Base-by-base conservation (phyloP, 2,113 vertebrate genomes). In the Polypterus senegalus region DNA sequence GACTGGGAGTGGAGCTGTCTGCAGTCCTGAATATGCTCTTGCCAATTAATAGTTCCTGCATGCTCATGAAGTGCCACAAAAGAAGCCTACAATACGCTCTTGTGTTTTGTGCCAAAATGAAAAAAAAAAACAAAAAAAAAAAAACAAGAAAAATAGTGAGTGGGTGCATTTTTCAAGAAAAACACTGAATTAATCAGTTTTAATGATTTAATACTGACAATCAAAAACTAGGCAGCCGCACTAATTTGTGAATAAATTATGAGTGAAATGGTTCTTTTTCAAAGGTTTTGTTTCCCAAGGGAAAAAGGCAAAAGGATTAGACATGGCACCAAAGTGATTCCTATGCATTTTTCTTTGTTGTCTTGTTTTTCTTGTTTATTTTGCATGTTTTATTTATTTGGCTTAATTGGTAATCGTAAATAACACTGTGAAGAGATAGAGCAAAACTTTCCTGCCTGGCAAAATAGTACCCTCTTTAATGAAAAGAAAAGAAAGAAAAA, bases 231-330 rank as follows among this genome's bases (percentile, higher is more conserved):
- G 75, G 71, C 77, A 72, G 79, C 83, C 49, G 44, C 60, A 48
- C 73, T 86, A 79, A 88, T 80, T 74, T 81, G 73, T 61, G 74
- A 75, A 71, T 77, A 80, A 82, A 83, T 91, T 88, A 82, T 78
- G 77, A 56, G 4, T 76, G 70, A 68, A 66, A 72, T 82, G 78
- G 83, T 82, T 81, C 80, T 79, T 76, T 76, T 76, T 76, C 73
- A 74, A 59, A 60, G 46, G 59, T 63, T 70, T 70, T 64, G 62
- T 67, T 62, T 65, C 46, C 52, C 63, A 46, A 46, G 52, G 58
- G 55, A 69, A 71, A 11, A 60, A 61, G 57, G 47, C 3, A 27
- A 64, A 70, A 54, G 54, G 61, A 48, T 63, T 49, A 9, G 67
- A 66, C 67, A 71, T 47, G 68, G 66, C 61, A 61, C 53, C 58